These are phyloP conservation scores for Eupeodes latifasciatus DNA, from an alignment of 2,888 invertebrate species.

Conservation along the genomic window DNA sequence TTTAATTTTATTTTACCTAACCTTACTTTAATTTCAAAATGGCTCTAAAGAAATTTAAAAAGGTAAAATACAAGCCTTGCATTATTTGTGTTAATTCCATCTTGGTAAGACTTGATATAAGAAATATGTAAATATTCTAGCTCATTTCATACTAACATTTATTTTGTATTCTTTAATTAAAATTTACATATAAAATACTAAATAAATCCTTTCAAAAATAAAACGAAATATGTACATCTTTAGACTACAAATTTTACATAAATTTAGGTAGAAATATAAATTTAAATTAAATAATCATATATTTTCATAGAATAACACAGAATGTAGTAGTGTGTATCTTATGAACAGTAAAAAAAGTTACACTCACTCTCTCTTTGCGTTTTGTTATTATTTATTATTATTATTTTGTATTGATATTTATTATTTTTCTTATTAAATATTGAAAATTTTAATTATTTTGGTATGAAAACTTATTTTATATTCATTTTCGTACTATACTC, in stretches of 20 bases:
- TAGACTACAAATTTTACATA: too few relatives aligned
- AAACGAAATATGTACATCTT: background rate
- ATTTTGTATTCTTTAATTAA: background rate
- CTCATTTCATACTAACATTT: constrained; percentile 10
- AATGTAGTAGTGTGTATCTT: background rate
- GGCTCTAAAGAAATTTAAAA: constrained; percentile 28
- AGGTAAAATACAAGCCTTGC: constrained; percentile 13
- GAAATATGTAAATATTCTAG: background rate
- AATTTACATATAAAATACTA: background rate
- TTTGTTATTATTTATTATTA: background rate
- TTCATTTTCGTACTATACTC: background rate
- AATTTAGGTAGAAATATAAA: background rate
- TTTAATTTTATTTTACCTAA: constrained; percentile 12
- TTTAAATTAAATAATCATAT: background rate
- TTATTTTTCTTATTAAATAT: constrained; percentile 8
- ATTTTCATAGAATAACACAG: background rate
- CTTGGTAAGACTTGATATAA: background rate
- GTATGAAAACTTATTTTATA: constrained; percentile 8
- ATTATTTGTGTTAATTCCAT: background rate
- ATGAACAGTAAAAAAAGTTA: background rate
- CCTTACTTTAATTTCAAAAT: background rate
- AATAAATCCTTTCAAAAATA: background rate
- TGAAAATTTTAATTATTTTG: constrained; percentile 18
- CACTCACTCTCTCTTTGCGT: background rate
- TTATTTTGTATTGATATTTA: constrained; percentile 11